Percentiles rank a stretch among this genome's conserved stretches.
These are phyloP conservation scores for Busarellus nigricollis DNA, from an alignment of 2,797 vertebrate species.

Conservation along the genomic window DNA sequence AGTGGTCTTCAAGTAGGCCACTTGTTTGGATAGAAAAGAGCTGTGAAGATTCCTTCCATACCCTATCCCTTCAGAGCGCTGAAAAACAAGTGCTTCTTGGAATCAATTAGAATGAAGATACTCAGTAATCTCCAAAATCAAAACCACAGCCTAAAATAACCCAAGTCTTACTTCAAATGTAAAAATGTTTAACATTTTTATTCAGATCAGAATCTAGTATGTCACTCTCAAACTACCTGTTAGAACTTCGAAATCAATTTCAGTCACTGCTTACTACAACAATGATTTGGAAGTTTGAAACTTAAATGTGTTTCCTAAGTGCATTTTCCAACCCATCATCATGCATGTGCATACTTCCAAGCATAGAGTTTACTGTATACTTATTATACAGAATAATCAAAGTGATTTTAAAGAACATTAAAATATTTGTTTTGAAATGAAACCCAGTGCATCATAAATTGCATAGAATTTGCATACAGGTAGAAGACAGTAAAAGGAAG, in stretches of 20 bases:
- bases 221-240: neutral
- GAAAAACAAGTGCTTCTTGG: neutral
- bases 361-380: neutral
- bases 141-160: neutral
- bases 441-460: neutral
- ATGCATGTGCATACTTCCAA: neutral
- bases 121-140: neutral
- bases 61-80: neutral
- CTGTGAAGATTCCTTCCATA: neutral
- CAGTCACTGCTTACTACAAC: neutral
- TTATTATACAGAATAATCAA: neutral
- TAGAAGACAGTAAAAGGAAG: neutral
- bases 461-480: neutral
- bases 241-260: neutral
- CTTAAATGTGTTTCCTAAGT: neutral
- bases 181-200: neutral
- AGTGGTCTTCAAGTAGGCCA: neutral
- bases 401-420: neutral
- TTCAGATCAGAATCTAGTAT: neutral
- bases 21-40: neutral
- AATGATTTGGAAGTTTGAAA: neutral
- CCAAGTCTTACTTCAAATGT: neutral
- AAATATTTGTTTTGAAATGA: neutral
- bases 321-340: neutral
- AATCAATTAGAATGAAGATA: neutral